Conservation (phyloP, 2,113 vertebrate species). For the Brienomyrus brachyistius region DNA sequence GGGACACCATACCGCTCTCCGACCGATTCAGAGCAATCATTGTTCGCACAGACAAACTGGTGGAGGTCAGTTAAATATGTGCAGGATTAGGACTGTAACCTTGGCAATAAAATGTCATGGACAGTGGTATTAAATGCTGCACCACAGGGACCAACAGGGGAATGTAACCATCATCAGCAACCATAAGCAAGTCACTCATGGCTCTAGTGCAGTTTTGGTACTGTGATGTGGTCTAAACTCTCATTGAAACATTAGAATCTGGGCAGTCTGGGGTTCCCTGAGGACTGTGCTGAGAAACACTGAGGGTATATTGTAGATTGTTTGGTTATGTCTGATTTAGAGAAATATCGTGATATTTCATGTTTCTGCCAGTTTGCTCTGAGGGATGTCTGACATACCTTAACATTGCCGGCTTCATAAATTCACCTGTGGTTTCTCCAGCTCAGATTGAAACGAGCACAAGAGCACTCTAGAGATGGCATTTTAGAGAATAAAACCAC, state of each 20-base stretch:
- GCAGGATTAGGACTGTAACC: background rate
- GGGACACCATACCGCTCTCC: no score
- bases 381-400: background rate
- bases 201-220: background rate
- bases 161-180: background rate
- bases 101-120: background rate
- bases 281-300: background rate
- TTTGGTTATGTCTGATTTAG: background rate
- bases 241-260: background rate
- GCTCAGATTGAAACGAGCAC: background rate
- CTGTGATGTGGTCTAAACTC: background rate
- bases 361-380: background rate
- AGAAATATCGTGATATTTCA: background rate
- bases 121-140: background rate
- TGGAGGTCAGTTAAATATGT: background rate
- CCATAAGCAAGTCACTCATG: background rate
- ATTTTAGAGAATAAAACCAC: slow-evolving; percentile 11
- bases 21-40: background rate
- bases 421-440: slow-evolving; percentile 6
- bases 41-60: background rate
- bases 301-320: background rate
- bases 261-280: background rate
- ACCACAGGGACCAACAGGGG: background rate
- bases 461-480: background rate
- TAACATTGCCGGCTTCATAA: background rate